Evolutionary conservation across 2,888 invertebrate species (phyloP).

Genomic region (Notodonta ziczac): DNA sequence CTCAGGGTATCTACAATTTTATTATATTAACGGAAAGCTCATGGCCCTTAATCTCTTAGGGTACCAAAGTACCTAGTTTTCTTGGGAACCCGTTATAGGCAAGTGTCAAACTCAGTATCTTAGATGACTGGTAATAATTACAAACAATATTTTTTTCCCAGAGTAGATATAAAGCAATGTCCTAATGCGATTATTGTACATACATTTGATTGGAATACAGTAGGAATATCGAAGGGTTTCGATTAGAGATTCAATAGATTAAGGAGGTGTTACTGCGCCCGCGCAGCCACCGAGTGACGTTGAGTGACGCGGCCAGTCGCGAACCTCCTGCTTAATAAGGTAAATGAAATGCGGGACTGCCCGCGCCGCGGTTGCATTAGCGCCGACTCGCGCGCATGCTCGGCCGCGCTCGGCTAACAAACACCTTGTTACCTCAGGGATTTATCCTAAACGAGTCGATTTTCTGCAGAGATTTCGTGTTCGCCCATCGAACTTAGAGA

Average conservation of each 20-base stretch:
- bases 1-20: slow-evolving; percentile 1
- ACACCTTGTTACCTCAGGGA: slow-evolving; percentile 65
- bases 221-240: slow-evolving; percentile 34
- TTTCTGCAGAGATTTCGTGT: slow-evolving; percentile 40
- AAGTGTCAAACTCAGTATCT: too few species aligned
- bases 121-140: too few species aligned
- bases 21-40: background rate
- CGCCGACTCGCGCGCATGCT: slow-evolving; percentile 47
- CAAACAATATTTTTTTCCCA: too few species aligned
- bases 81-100: too few species aligned
- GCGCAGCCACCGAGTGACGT: slow-evolving; percentile 57
- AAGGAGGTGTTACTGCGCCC: slow-evolving; percentile 71
- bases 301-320: slow-evolving; percentile 74
- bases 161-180: too few species aligned
- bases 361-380: slow-evolving; percentile 60
- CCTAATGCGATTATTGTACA: too few species aligned
- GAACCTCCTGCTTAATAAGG: slow-evolving; percentile 69
- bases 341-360: slow-evolving; percentile 70
- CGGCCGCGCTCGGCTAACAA: slow-evolving; percentile 52
- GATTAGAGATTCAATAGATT: slow-evolving; percentile 59
- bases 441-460: slow-evolving; percentile 59
- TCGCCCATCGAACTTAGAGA: slow-evolving; percentile 27
- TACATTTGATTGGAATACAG: too few species aligned
- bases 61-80: too few species aligned
- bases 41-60: background rate